Evolutionary conservation across 2,797 vertebrate genomes (phyloP), one percentile per base, ranked within the genome.

Genomic region (Leptodactylus fallax): DNA sequence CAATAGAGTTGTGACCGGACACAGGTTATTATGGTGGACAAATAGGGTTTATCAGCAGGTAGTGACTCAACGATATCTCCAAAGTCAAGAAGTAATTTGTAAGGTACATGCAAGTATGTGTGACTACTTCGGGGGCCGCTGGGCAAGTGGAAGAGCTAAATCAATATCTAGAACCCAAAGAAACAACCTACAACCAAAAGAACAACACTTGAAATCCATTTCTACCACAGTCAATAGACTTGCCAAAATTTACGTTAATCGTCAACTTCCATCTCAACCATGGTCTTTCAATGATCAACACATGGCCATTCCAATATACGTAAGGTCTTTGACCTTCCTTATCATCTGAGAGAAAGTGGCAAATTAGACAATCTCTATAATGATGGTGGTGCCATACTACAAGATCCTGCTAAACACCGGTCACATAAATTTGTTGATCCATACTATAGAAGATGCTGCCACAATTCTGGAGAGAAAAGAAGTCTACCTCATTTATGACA

Each of bases 11-110:
- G 88, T 93, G 36, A 89, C 85, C 1, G 93, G 94, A n/a, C 90
- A 71, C 0, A 69, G 36, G n/a, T 92, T 95, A 83, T 87, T 96
- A 86, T 91, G 89, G 87, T 97, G 96, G 96, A 90, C 91, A 67
- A 95, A 92, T 92, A 92, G 95, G 79, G 94, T 96, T 91, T 96
- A 96, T 77, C 88, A 90, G n/a, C 87, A 95, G 58, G 94, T 96
- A 0, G 89, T 94, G 53, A 49, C 63, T 3, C 95, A 93, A 84
- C 92, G 89, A 81, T 96, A 95, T 91, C 91, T 96, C 27, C 56
- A 74, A 17, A 78, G 86, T 56, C 9, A 25, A 27, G 91, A 92
- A 63, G 69, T 9, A 9, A 91, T 90, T 77, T 87, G 53, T 49
- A 88, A 91, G 67, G 78, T 94, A 51, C 95, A 96, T 86, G 92